Base-by-base conservation (phyloP, 2,888 invertebrate species). In the Odontocolon sp. region DNA sequence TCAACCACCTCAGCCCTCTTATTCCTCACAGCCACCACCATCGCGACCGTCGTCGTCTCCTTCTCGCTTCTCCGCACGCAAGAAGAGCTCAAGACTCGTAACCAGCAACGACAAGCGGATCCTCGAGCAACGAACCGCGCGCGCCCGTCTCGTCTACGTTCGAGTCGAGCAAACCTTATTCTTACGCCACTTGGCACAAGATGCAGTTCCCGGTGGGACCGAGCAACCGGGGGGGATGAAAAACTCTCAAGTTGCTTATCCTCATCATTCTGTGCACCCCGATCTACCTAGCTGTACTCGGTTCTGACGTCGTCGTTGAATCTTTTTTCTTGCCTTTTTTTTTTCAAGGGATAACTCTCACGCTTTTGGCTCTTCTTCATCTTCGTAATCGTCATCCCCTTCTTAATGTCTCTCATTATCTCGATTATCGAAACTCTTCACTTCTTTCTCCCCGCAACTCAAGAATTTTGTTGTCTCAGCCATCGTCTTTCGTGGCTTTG, bases 121-220 rank as follows among this genome's bases (percentile, higher is more conserved):
- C 68, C 79, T 80, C 61, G 64, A 78, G 66, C 64, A 71, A 61
- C 76, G 69, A 79, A 77, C 73, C 79, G 61, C 74, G 16, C 63
- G 63, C 54, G 72, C 66, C 38, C 72, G 64, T 71, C 69, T 78
- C 75, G 54, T 74, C 69, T 71, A 64, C 63, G 72, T 70, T n/a
- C 47, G 57, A 50, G 67, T 56, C 63, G 82, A 82, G 86, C 84
- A 89, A 89, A 90, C 89, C 89, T 90, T 90, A 90, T 90, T 90
- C 90, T 90, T 90, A 89, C 88, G 88, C 89, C 85, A 88, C 89
- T 89, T 87, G 83, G 83, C 85, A 87, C 85, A 86, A 88, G 87
- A 87, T 87, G 86, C 86, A 85, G 87, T 80, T 82, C 79, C 50
- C 74, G 61, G 42, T 70, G 59, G 64, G 26, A 50, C 52, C 31